Evolutionary conservation across 1,140 invertebrate genomes (phyloP), one percentile per base, ranked within the genome.

Genomic region (Leguminivora glycinivorella): DNA sequence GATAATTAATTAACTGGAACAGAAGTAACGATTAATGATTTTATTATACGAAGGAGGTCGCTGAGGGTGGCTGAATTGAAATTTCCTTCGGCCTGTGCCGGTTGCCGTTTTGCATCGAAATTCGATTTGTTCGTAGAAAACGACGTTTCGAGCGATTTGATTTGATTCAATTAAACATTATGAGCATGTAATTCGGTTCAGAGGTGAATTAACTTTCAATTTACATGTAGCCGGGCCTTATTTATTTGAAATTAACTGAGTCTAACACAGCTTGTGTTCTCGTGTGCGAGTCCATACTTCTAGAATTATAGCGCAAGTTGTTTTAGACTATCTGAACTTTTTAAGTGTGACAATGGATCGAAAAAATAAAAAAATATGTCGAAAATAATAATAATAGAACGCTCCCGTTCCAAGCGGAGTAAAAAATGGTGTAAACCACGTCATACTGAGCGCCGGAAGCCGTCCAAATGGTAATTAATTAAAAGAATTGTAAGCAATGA

Each of bases 1-100:
- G 89, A 91, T 91, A 91, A 91, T 91, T 91, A 91, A 91, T 91
- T 91, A 91, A 91, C 88, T 91, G 85, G 87, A 91, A 91, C 89
- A 90, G 88, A 90, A 91, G 88, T 91, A 91, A 90, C 89, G 89
- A 91, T 91, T 89, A 91, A 91, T 91, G 89, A 91, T 91, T 91
- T 91, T 91, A 91, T 91, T 91, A 90, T 90, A 88, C 88, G 85
- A 82, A 84, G 79, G 85, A 89, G 87, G 85, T 85, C 84, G 86
- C 75, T 72, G 69, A 25, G 73, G 77, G 84, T 80, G 77, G 77
- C 80, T 70, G 76, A 83, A 85, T 85, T 83, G 85, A 87, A 89
- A 88, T 88, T 88, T 89, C 79, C 81, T 87, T 82, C 73, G 81
- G 80, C 74, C 68, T 70, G 73, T 70, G 71, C 67, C 69, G 72